phyloP scores from a whole-genome alignment of 2,797 vertebrate species.

The Brachyalestes nurse region DNA sequence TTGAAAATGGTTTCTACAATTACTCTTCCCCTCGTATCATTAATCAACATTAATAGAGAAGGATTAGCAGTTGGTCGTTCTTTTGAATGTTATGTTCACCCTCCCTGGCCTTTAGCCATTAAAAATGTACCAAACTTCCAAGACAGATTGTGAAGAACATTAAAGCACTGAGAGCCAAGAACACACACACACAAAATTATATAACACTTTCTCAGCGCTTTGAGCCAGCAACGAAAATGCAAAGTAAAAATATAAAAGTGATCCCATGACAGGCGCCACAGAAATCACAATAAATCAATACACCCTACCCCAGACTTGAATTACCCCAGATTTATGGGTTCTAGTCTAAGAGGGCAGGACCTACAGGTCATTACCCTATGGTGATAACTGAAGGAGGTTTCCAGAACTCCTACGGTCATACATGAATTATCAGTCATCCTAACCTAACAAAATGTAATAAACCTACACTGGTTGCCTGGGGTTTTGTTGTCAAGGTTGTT shows the following conservation, averaged over 20 bases:
- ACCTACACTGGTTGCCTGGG: background rate
- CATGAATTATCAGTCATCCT: background rate
- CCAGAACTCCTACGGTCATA: background rate
- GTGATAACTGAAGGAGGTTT: background rate
- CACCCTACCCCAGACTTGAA: background rate
- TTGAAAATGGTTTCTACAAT: background rate
- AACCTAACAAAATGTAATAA: background rate
- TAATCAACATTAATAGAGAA: background rate
- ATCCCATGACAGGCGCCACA: background rate
- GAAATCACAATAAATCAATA: slow-evolving; percentile 13
- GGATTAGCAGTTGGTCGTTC: background rate
- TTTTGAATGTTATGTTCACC: background rate
- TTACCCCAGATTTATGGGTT: slow-evolving; percentile 4
- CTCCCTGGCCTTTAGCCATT: background rate
- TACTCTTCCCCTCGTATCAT: background rate
- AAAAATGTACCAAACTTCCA: slow-evolving; percentile 18
- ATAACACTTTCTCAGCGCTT: slow-evolving; percentile 16
- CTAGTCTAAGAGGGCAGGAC: background rate
- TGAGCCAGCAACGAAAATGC: background rate
- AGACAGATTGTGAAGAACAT: slow-evolving; percentile 23
- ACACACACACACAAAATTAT: background rate
- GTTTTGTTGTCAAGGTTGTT: background rate
- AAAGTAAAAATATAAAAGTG: background rate
- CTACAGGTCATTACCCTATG: background rate
- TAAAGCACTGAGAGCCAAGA: slow-evolving; percentile 9